Evolutionary conservation across 2,113 vertebrate species (phyloP).

Genomic region (Lycaon pictus): DNA sequence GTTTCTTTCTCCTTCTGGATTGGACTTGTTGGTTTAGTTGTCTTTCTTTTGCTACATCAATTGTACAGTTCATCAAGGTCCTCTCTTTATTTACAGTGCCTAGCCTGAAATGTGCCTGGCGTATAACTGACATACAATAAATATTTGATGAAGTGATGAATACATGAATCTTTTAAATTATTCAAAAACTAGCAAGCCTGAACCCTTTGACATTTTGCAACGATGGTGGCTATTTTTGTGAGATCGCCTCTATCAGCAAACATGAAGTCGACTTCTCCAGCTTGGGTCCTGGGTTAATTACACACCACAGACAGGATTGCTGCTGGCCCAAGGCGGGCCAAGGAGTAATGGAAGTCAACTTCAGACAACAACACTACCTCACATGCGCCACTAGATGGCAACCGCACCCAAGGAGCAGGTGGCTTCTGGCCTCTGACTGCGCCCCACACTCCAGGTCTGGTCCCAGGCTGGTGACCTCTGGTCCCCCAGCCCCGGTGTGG

Average conservation of each 20-base stretch:
- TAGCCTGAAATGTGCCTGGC: background rate
- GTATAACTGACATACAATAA: background rate
- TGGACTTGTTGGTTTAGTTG: background rate
- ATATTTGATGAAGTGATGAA: background rate
- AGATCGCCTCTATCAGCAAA: background rate
- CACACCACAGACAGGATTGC: no score
- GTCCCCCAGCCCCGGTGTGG: background rate
- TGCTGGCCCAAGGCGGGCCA: fast-evolving
- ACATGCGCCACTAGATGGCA: slow-evolving; percentile 64
- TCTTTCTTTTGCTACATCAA: background rate
- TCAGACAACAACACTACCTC: background rate
- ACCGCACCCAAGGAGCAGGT: background rate
- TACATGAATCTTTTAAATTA: background rate
- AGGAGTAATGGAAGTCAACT: background rate
- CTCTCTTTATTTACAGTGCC: background rate
- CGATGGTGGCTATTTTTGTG: background rate
- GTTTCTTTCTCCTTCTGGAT: background rate
- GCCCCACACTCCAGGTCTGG: fast-evolving
- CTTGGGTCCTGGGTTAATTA: background rate
- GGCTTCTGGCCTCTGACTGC: background rate
- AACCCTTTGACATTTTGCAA: background rate
- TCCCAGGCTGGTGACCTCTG: no score
- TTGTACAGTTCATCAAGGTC: background rate
- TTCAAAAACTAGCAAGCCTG: background rate
- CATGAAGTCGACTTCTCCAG: background rate